These are phyloP conservation scores for Chaetoderma sp. DNA, from an alignment of 2,888 invertebrate genomes.

Conservation along the genomic window DNA sequence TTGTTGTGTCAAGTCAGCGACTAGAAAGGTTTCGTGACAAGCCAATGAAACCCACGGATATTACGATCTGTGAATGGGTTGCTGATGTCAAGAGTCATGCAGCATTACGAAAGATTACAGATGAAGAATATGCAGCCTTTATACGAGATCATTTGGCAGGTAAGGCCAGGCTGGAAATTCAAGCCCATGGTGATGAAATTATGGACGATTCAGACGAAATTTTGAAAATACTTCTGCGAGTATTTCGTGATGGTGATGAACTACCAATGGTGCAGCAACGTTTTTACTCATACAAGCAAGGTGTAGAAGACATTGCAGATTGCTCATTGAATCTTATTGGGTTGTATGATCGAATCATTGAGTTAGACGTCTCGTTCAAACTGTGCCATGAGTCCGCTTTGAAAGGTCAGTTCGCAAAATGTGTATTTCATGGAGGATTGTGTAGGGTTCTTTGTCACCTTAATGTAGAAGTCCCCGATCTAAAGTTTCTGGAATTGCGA, in stretches of 20 bases:
- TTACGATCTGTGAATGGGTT: slow-evolving; percentile 7
- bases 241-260: slow-evolving; percentile 17
- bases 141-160: slow-evolving; percentile 10
- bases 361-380: slow-evolving; percentile 3
- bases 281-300: slow-evolving; percentile 9
- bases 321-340: slow-evolving; percentile 18
- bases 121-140: background rate
- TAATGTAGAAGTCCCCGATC: slow-evolving; percentile 1
- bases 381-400: background rate
- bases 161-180: slow-evolving; percentile 8
- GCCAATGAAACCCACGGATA: slow-evolving; percentile 4
- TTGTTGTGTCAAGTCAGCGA: background rate
- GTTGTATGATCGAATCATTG: slow-evolving; percentile 12
- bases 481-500: slow-evolving; percentile 15
- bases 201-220: slow-evolving; percentile 12
- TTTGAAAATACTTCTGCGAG: background rate
- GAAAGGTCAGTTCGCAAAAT: slow-evolving; percentile 12
- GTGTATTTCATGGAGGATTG: slow-evolving; percentile 4
- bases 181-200: slow-evolving; percentile 5
- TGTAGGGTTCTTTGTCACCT: slow-evolving; percentile 4
- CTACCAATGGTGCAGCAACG: slow-evolving; percentile 7
- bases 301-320: slow-evolving; percentile 7
- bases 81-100: slow-evolving; percentile 5
- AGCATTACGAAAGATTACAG: background rate
- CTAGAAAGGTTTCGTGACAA: slow-evolving; percentile 12